These are phyloP conservation scores for Marcusenius ussheri DNA, from an alignment of 2,113 vertebrate species.

Conservation along the genomic window DNA sequence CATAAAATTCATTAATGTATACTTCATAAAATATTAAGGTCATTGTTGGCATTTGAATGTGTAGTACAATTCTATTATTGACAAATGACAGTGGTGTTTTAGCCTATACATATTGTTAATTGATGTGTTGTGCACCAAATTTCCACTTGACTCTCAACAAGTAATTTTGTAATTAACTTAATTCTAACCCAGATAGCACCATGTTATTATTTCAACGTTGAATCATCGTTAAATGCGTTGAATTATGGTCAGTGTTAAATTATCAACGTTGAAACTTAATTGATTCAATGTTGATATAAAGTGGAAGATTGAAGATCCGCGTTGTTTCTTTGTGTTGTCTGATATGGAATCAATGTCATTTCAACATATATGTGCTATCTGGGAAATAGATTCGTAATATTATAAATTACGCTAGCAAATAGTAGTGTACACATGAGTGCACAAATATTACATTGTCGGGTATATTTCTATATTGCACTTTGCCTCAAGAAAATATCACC, in stretches of 20 bases:
- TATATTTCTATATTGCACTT: conserved; percentile 9
- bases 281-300: no score
- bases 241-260: no score
- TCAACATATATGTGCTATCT: no score
- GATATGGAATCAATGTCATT: no score
- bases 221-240: no score
- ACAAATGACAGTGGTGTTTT: not conserved
- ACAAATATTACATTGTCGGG: not conserved
- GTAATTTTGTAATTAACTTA: not conserved
- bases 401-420: not conserved
- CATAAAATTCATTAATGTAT: not conserved
- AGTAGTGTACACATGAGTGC: conserved; percentile 7
- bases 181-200: no score
- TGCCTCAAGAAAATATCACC: not conserved
- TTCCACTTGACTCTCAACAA: not conserved
- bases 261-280: no score
- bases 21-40: not conserved
- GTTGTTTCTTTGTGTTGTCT: no score
- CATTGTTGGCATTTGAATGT: not conserved
- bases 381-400: not conserved
- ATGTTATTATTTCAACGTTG: no score
- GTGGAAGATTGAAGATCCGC: no score
- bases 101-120: not conserved
- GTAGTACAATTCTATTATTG: not conserved
- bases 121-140: conserved; percentile 4